phyloP scores from a whole-genome alignment of 2,888 invertebrate species.

The Buathra laborator region DNA sequence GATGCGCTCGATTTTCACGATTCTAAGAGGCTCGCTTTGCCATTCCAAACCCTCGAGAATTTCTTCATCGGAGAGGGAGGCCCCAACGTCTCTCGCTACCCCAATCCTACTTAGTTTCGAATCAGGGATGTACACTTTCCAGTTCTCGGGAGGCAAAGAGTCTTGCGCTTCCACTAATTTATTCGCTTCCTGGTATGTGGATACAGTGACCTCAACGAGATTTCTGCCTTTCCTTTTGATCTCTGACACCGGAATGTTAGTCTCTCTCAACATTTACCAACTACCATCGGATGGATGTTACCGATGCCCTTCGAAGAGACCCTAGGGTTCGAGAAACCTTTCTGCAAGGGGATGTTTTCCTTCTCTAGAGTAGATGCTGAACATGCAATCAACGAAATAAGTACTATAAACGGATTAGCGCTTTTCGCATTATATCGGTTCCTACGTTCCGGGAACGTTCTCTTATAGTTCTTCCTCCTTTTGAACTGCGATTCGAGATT shows the following conservation, averaged over 20 bases:
- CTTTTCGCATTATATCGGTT: background rate
- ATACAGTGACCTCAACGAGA: background rate
- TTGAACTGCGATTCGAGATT: too few species aligned
- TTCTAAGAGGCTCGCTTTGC: background rate
- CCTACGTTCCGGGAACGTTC: background rate
- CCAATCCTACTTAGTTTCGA: background rate
- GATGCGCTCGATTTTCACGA: background rate
- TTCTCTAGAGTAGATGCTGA: background rate
- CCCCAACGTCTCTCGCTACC: constrained; percentile 8
- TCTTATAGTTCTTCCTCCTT: too few species aligned
- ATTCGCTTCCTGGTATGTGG: background rate
- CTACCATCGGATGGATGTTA: background rate
- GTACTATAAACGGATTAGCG: background rate
- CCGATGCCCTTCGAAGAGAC: background rate
- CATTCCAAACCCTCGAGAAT: constrained; percentile 23
- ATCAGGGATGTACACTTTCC: constrained; percentile 33
- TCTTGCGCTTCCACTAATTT: background rate
- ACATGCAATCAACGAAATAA: background rate
- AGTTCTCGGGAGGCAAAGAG: background rate
- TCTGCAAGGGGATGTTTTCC: background rate
- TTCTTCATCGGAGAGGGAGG: background rate
- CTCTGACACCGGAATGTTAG: background rate
- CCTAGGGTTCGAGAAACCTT: background rate
- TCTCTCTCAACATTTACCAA: background rate
- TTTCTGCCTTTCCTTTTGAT: constrained; percentile 18